Percentiles rank a stretch among this genome's conserved stretches.
Conservation (phyloP, 2,888 invertebrate genomes). For the Mechanitis messenoides region DNA sequence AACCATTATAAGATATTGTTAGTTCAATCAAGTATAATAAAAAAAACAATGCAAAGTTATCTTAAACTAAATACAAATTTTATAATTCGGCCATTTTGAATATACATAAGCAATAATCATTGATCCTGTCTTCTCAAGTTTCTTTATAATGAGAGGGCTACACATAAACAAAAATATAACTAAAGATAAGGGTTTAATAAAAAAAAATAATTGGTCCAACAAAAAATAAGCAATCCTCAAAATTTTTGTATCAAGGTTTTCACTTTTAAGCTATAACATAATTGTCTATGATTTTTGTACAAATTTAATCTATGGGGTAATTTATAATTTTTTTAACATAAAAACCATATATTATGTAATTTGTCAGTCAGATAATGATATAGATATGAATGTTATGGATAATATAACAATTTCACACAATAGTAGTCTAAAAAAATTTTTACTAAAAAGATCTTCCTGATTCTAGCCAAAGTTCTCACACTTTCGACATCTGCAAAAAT, state of each 20-base stretch:
- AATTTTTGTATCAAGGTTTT: background rate
- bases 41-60: background rate
- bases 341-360: too few relatives aligned
- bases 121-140: background rate
- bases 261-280: background rate
- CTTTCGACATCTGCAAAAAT: too few relatives aligned
- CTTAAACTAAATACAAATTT: constrained; percentile 11
- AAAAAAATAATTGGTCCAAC: too few relatives aligned
- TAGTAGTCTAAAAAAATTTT: too few relatives aligned
- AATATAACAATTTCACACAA: too few relatives aligned
- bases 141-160: too few relatives aligned
- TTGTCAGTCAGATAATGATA: too few relatives aligned
- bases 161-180: too few relatives aligned
- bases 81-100: constrained; percentile 27
- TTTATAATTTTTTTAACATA: background rate
- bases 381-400: too few relatives aligned
- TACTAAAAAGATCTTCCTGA: too few relatives aligned
- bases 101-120: background rate
- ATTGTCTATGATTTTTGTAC: constrained; percentile 3
- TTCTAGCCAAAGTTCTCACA: too few relatives aligned
- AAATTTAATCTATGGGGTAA: background rate
- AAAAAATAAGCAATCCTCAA: background rate
- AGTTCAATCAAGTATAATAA: background rate
- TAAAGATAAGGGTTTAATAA: too few relatives aligned
- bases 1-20: constrained; percentile 20